phyloP scores from a whole-genome alignment of 2,113 vertebrate species.

The Monarcha castaneiventris region DNA sequence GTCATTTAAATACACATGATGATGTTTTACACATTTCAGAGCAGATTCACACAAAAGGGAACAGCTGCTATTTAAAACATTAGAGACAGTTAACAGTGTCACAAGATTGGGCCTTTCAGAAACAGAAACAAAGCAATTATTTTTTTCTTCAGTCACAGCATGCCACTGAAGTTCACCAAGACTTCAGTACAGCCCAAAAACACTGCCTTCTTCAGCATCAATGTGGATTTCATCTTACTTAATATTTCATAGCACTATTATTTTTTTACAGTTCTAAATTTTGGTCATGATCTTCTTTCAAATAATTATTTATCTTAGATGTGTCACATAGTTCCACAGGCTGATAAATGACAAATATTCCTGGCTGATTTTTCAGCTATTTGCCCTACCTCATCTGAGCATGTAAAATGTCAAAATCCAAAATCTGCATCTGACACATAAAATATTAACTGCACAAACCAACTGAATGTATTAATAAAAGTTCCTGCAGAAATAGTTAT shows the following conservation, averaged over 20 bases:
- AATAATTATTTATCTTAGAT: not conserved
- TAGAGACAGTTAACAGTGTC: not conserved
- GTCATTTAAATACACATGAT: not conserved
- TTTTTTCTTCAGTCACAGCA: not conserved
- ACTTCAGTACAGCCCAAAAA: not conserved
- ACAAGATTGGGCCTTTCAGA: not conserved
- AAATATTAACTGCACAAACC: not conserved
- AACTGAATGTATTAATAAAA: not conserved
- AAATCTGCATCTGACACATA: not conserved
- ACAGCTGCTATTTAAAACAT: not conserved
- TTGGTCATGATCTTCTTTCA: not conserved
- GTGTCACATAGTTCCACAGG: not conserved
- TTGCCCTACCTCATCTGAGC: not conserved
- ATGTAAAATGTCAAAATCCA: not conserved
- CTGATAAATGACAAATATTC: not conserved
- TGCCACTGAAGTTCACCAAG: not conserved
- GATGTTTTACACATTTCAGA: not conserved
- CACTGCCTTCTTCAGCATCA: not conserved
- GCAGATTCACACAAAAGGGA: not conserved
- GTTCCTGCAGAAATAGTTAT: not conserved
- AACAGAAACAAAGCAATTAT: not conserved
- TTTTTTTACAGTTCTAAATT: not conserved
- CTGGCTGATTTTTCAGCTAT: not conserved
- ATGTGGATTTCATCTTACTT: not conserved
- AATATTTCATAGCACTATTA: not conserved